A percentile compares a stretch with the other conserved stretches of the same genome.
Evolutionary conservation across 2,888 invertebrate genomes (phyloP).

Genomic region (Pyrrhosoma nymphula): DNA sequence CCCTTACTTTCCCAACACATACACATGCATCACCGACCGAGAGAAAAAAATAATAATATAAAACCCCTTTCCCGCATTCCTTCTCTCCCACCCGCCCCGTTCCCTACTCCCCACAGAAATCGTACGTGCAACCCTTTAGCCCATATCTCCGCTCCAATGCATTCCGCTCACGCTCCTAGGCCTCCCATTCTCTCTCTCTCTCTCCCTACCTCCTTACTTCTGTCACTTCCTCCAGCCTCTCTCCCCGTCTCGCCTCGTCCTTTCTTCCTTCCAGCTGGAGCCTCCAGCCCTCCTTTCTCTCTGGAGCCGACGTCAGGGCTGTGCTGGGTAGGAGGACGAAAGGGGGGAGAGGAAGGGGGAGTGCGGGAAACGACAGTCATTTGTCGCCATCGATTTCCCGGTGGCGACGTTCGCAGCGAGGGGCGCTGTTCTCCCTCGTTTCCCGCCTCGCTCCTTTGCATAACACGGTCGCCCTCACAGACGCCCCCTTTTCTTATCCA

Average conservation of each 20-base stretch:
- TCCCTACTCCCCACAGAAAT: background rate
- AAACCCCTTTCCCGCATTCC: background rate
- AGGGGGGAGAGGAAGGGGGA: background rate
- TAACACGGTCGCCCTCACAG: background rate
- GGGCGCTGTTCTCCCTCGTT: background rate
- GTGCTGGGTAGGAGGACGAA: background rate
- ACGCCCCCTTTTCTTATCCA: background rate
- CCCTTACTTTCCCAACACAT: background rate
- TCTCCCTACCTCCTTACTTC: background rate
- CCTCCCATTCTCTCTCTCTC: background rate
- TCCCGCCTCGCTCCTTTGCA: constrained; percentile 7
- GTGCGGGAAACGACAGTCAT: constrained; percentile 59
- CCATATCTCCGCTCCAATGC: background rate
- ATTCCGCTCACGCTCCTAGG: constrained; percentile 44
- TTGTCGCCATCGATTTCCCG: constrained; percentile 65
- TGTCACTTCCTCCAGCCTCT: background rate
- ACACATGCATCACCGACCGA: background rate
- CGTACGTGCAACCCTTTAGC: constrained; percentile 1
- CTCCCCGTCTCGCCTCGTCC: background rate
- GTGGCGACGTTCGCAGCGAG: constrained; percentile 24
- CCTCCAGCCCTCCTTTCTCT: background rate
- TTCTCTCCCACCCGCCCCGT: background rate
- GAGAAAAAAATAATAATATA: background rate
- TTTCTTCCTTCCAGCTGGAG: no score
- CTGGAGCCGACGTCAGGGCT: constrained; percentile 29